Base-by-base conservation (phyloP, 2,797 vertebrate species). In the Benthosema pterotum region DNA sequence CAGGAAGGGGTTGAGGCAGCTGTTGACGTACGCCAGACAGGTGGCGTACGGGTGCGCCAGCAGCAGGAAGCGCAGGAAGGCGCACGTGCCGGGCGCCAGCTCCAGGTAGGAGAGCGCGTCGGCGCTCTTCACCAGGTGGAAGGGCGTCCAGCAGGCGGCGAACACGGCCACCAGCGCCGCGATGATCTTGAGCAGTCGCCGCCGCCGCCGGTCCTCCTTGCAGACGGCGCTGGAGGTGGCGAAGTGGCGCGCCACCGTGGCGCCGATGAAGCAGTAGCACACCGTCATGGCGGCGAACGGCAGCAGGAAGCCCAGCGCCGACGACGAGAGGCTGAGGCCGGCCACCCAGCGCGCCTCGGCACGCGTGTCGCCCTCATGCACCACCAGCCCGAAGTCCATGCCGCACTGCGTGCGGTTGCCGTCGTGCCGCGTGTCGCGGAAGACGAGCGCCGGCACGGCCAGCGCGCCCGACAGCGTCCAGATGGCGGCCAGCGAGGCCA, bases 1-100 rank as follows among this genome's bases (percentile, higher is more conserved):
- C 1, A 96, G 95, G 67, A 96, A 89, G 0, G 95, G 96, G 84
- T 96, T 97, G 74, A 96, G 88, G 87, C 96, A 96, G 87, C 95
- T 95, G 93, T 96, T 96, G 83, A 95, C 14, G 80, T 96, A 96
- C 57, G 94, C 96, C 79, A 95, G 88, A 84, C 95, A 95, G 79
- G 94, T 95, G 77, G 93, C 93, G 1, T 95, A 95, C 0, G 96
- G 95, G 71, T 95, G 94, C 11, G 90, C 92, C 65, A 92, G 80
- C 49, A 92, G 83, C 22, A 92, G 86, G 42, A 94, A 90, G 19
- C 80, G 91, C 56, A 95, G 88, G 67, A 91, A 69, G 19, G 63
- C 11, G 47, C 93, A 91, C 13, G 88, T 82, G 42, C 81, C 85
- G 0, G 91, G 82, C 1, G 92, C 81, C 19, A 93, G 66, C 19